phyloP scores from a whole-genome alignment of 2,888 invertebrate species.

The Creontiades dilutus region DNA sequence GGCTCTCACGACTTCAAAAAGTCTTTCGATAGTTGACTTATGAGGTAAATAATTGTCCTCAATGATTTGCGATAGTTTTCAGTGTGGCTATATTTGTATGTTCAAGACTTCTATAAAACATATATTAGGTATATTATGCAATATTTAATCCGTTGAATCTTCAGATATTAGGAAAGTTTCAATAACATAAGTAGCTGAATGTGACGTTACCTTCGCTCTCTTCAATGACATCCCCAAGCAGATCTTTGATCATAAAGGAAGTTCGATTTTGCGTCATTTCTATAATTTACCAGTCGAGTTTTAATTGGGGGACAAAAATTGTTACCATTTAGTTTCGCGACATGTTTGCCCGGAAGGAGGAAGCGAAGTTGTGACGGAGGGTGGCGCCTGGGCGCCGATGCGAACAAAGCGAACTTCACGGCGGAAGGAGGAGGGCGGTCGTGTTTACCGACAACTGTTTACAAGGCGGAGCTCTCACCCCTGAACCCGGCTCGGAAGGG shows the following conservation, averaged over 20 bases:
- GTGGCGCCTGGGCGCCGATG: not conserved
- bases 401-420: not conserved
- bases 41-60: no score
- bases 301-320: not conserved
- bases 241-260: conserved; percentile 91
- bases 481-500: not conserved
- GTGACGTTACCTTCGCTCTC: conserved; percentile 79
- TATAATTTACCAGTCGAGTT: not conserved
- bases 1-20: no score
- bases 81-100: no score
- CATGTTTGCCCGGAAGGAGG: not conserved
- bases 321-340: not conserved
- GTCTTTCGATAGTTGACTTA: no score
- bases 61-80: no score
- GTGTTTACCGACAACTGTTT: conserved; percentile 39
- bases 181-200: no score
- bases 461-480: conserved; percentile 6
- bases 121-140: no score
- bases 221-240: conserved; percentile 87
- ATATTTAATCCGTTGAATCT: no score
- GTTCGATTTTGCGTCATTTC: conserved; percentile 75
- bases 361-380: not conserved
- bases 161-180: no score
- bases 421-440: not conserved
- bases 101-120: no score